Base-by-base conservation (phyloP, 1,140 invertebrate genomes). In the Anastrepha ludens region DNA sequence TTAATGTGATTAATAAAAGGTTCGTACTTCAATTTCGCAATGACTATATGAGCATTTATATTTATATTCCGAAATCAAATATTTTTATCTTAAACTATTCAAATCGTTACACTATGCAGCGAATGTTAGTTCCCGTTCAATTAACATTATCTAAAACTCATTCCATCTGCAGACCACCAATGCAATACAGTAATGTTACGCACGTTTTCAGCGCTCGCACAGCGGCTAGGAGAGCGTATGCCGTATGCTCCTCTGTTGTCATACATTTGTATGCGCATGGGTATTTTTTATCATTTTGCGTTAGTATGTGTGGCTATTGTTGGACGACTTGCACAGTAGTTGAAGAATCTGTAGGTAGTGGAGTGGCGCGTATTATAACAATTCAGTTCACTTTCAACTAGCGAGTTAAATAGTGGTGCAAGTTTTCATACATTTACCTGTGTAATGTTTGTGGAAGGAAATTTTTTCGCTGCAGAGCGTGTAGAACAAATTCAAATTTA, bases 321-420 rank as follows among this genome's bases (percentile, higher is more conserved):
- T 62, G 60, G 47, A 17, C 9, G n/a, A 9, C n/a, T 41, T 50
- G 44, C 50, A 50, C n/a, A 50, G 67, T 29, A 81, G 74, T 81
- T 81, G 47, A 81, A 55, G 44, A 81, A 81, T 81, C 41, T 81
- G 47, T 55, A 29, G 74, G 47, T 81, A 81, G 8, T 8, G 7
- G 5, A 20, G n/a, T 81, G 50, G 17, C 74, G 50, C 50, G n/a
- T 81, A 47, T 81, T 81, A 55, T 81, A 81, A 55, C 74, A 81
- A 81, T 81, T 81, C 74, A 81, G 74, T 81, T 81, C 47, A 81
- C 74, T 81, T 58, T 81, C 47, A 81, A 55, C 74, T n/a, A 81
- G 74, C 74, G 47, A 81, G 20, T 55, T 9, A 47, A 20, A 55
- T 5, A 55, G 74, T 81, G 15, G 47, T 55, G 74, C 2, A 11